A percentile compares a stretch with the other conserved stretches of the same genome.
Conservation (phyloP, 1,140 invertebrate species). For the Lepidurus arcticus region DNA sequence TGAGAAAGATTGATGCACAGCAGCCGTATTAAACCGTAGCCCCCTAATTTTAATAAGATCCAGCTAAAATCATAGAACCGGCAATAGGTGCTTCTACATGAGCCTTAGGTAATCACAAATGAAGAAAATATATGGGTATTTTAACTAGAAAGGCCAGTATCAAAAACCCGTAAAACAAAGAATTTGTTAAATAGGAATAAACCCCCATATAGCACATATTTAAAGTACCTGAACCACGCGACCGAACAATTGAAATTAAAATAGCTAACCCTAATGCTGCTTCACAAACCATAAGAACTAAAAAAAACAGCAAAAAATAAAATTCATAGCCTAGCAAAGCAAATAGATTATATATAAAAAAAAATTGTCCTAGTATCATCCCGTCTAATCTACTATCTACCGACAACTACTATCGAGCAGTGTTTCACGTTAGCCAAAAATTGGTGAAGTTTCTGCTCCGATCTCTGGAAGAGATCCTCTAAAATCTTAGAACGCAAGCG, state of each 20-base stretch:
- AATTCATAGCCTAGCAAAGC: neutral
- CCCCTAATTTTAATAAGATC: constrained; percentile 63
- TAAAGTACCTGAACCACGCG: constrained; percentile 39
- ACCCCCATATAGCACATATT: constrained; percentile 43
- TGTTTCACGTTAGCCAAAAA: constrained; percentile 13
- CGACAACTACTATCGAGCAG: constrained; percentile 1
- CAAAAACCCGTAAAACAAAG: constrained; percentile 51
- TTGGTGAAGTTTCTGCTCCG: constrained; percentile 9
- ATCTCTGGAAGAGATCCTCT: neutral
- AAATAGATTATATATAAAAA: neutral
- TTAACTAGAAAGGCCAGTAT: constrained; percentile 60
- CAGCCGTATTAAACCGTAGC: too few relatives aligned
- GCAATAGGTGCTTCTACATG: constrained; percentile 65
- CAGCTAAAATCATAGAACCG: constrained; percentile 64
- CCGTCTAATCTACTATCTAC: constrained; percentile 23
- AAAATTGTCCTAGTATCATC: constrained; percentile 19
- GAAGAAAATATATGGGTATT: constrained; percentile 61
- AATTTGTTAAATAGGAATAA: constrained; percentile 46
- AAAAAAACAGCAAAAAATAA: constrained; percentile 24
- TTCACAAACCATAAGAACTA: constrained; percentile 20
- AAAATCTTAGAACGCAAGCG: constrained; percentile 21
- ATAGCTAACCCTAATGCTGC: constrained; percentile 27
- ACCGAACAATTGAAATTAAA: constrained; percentile 24
- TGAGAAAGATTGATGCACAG: too few relatives aligned
- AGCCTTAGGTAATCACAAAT: constrained; percentile 64